Percentiles rank a stretch among this genome's conserved stretches.
These are phyloP conservation scores for Platichthys flesus DNA, from an alignment of 2,113 vertebrate genomes.

Conservation along the genomic window DNA sequence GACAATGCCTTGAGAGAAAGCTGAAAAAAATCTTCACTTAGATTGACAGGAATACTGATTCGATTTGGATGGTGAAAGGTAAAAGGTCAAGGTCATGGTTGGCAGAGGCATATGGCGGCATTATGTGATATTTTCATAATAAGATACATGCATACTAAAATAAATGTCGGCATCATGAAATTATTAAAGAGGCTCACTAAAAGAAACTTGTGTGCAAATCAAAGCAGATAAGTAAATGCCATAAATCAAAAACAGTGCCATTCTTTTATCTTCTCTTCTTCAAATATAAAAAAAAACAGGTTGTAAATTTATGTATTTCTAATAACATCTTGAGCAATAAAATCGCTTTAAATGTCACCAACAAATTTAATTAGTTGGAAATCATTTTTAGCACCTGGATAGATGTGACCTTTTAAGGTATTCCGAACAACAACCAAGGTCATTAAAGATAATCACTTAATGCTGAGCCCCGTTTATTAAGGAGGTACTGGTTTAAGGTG, in stretches of 20 bases:
- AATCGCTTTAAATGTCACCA: slow-evolving; percentile 57
- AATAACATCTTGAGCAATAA: slow-evolving; percentile 30
- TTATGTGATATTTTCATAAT: no score
- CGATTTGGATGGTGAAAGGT: no score
- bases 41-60: no score
- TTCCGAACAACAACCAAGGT: slow-evolving; percentile 64
- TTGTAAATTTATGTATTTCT: background rate
- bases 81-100: no score
- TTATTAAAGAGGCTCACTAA: background rate
- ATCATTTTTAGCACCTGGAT: slow-evolving; percentile 56
- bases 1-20: no score
- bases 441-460: slow-evolving; percentile 71
- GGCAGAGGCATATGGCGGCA: no score
- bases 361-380: slow-evolving; percentile 54
- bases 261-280: background rate
- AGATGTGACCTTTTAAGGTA: slow-evolving; percentile 75
- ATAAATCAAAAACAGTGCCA: background rate
- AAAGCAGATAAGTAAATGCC: background rate
- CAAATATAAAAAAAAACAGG: slow-evolving; percentile 13
- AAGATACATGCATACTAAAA: background rate
- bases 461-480: slow-evolving; percentile 32
- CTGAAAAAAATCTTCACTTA: no score
- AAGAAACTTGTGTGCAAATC: background rate
- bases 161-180: background rate
- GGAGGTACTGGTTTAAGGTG: slow-evolving; percentile 21